Base-by-base conservation (phyloP, 2,888 invertebrate genomes). In the Germaria angustata region DNA sequence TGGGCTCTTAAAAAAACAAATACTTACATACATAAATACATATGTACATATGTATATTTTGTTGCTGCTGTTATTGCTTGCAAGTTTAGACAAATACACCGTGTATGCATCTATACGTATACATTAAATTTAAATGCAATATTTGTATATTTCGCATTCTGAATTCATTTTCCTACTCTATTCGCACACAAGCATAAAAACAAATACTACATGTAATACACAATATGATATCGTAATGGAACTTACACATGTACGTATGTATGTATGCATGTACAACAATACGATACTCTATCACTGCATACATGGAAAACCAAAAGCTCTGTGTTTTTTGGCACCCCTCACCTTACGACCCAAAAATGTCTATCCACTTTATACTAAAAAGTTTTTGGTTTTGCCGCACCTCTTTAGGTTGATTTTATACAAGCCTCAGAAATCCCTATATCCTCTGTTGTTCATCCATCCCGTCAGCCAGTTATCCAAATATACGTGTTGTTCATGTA, bases 111-210 rank as follows among this genome's bases (percentile, higher is more conserved):
- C n/a, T 65, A 65, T 17, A 49, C 11, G n/a, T 9, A 8, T 32
- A 53, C 20, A 55, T 63, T 61, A 11, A 66, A 36, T 44, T 46
- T 28, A 6, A 63, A 39, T 63, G 36, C 32, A 72, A 49, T 49
- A 51, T 68, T 77, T 72, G 72, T 36, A 17, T 46, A 63, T 51
- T 72, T 72, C 66, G 28, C 66, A 73, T 73, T 61, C 41, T 46
- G 34, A 57, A 61, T 68, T 53, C 61, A 73, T 66, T 61, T 73
- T 66, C 28, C 66, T 51, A 34, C 51, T 63, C 13, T 36, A 28
- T 20, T 8, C 24, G 44, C 6, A 20, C 2, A 44, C n/a, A 17
- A n/a, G 28, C 8, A 46, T 22, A 15, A 5, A 49, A 49, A 49
- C 49, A 46, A 46, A 46, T 39, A 34, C 2, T 44, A 13, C 32